Conservation (phyloP, 1,140 invertebrate genomes). For the Drosophila nannoptera region DNA sequence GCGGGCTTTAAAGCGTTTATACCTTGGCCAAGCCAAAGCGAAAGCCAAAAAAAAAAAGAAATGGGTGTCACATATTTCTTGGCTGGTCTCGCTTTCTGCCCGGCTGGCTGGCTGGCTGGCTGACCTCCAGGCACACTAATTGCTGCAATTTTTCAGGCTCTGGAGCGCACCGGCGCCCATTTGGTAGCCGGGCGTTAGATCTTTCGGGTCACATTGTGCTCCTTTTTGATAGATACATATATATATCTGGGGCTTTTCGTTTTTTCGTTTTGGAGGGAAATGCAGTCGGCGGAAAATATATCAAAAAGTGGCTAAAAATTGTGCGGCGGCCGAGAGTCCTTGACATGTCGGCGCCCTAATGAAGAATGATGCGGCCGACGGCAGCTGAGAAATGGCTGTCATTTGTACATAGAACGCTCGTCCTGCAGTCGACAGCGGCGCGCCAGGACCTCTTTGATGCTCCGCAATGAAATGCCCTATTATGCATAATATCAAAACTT, state of each 20-base stretch:
- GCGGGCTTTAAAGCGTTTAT: conserved; percentile 9
- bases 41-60: conserved; percentile 18
- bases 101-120: conserved; percentile 7
- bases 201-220: neutral
- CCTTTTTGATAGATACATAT: neutral
- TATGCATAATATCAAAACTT: conserved; percentile 26
- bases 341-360: conserved; percentile 38
- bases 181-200: conserved; percentile 10
- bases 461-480: conserved; percentile 43
- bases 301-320: conserved; percentile 28
- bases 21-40: conserved; percentile 10
- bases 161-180: conserved; percentile 4
- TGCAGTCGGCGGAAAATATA: conserved; percentile 30
- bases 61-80: conserved; percentile 40
- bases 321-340: conserved; percentile 3
- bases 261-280: conserved; percentile 18
- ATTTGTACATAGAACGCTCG: conserved; percentile 11
- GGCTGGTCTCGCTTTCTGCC: conserved; percentile 6
- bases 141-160: conserved; percentile 46
- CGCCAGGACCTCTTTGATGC: conserved; percentile 17
- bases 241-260: neutral
- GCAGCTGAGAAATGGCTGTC: conserved; percentile 29
- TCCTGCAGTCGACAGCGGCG: conserved; percentile 4
- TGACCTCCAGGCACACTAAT: conserved; percentile 46
- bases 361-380: conserved; percentile 35